Conservation (phyloP, 2,797 vertebrate genomes). For the Bradypodion pumilum region DNA sequence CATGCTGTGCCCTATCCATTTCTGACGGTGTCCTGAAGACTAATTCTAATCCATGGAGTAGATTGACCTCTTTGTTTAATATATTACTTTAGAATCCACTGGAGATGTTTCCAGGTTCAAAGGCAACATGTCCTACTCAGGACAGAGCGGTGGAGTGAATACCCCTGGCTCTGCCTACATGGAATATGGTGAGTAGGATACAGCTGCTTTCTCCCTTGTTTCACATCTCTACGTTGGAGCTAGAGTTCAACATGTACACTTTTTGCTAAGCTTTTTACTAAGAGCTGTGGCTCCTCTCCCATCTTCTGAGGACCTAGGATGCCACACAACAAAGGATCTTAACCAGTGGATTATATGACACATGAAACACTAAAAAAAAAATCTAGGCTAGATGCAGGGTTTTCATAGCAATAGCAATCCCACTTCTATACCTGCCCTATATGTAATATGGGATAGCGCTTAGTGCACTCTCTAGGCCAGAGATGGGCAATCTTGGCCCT, state of each 20-base stretch:
- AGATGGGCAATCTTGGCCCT: too few species aligned
- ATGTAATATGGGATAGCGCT: too few species aligned
- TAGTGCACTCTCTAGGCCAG: too few species aligned
- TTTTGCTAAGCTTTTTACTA: not conserved
- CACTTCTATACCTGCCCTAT: too few species aligned
- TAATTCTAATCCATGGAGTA: not conserved
- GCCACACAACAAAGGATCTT: not conserved
- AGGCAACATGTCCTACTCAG: conserved; percentile 77
- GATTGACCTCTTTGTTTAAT: conserved; percentile 38
- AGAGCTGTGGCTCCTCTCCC: not conserved
- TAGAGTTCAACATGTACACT: not conserved
- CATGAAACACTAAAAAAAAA: too few species aligned
- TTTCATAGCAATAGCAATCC: too few species aligned
- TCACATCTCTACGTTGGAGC: not conserved
- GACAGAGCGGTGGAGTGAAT: conserved; percentile 77
- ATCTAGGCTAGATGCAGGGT: too few species aligned
- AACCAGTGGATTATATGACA: too few species aligned
- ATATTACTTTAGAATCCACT: conserved; percentile 77
- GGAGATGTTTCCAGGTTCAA: conserved; percentile 68
- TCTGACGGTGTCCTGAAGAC: not conserved
- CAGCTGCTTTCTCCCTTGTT: not conserved
- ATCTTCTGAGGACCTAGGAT: not conserved
- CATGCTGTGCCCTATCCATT: conserved; percentile 43
- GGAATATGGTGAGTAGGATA: conserved; percentile 82
- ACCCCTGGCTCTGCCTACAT: conserved; percentile 82